Evolutionary conservation across 92 coral and sea anemone species (phyloP).

Genomic region (Parazoanthus darwini): DNA sequence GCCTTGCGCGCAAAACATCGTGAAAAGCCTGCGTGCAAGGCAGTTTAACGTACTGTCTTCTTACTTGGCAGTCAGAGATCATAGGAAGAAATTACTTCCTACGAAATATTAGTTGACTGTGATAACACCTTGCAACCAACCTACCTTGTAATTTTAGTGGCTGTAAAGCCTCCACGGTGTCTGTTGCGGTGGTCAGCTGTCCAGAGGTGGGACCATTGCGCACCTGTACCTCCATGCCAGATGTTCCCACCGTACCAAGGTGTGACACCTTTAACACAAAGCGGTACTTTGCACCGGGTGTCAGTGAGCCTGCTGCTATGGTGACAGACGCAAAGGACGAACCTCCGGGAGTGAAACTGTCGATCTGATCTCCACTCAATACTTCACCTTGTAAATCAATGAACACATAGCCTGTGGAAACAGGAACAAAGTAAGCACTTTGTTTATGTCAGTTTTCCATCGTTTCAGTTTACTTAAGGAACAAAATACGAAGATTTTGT

Average conservation of each 20-base stretch:
- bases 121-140: background rate
- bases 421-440: background rate
- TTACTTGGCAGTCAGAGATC: no score
- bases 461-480: no score
- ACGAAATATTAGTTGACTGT: no score
- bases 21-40: no score
- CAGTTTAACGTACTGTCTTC: no score
- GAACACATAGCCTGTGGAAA: slow-evolving; percentile 8
- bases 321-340: slow-evolving; percentile 44
- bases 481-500: no score
- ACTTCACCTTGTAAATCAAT: slow-evolving; percentile 33
- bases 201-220: slow-evolving; percentile 63
- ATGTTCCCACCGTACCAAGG: slow-evolving; percentile 45
- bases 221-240: slow-evolving; percentile 53
- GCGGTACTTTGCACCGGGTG: slow-evolving; percentile 53
- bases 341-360: slow-evolving; percentile 35
- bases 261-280: slow-evolving; percentile 50
- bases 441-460: background rate
- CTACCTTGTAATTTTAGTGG: slow-evolving; percentile 35
- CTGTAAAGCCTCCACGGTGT: slow-evolving; percentile 33
- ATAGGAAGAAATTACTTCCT: no score
- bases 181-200: slow-evolving; percentile 22
- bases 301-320: slow-evolving; percentile 34
- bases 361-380: slow-evolving; percentile 24
- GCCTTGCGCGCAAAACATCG: no score